Evolutionary conservation across 2,888 invertebrate genomes (phyloP).

Genomic region (Phymatocera aterrima): DNA sequence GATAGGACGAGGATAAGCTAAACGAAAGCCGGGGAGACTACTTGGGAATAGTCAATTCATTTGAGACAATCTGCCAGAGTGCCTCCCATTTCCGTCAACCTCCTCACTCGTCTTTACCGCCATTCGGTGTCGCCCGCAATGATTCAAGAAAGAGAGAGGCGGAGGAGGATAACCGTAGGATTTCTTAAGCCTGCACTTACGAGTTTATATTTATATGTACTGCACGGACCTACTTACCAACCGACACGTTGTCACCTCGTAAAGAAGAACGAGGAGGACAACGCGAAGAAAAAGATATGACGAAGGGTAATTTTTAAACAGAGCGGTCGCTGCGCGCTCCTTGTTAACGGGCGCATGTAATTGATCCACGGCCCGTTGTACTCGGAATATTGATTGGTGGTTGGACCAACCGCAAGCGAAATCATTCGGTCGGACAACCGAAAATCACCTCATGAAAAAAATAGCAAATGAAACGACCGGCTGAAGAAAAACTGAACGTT

Average conservation of each 20-base stretch:
- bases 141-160: constrained; percentile 16
- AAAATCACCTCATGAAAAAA: too few species aligned
- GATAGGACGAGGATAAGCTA: constrained; percentile 34
- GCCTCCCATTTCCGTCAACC: constrained; percentile 41
- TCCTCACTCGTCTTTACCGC: constrained; percentile 33
- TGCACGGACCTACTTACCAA: background rate
- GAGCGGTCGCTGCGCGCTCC: too few species aligned
- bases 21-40: constrained; percentile 37
- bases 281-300: too few species aligned
- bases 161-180: background rate
- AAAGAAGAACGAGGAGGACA: background rate
- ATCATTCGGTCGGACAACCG: too few species aligned
- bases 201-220: background rate
- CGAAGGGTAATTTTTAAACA: too few species aligned
- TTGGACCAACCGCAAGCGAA: too few species aligned
- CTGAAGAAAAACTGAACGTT: too few species aligned
- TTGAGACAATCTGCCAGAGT: constrained; percentile 44
- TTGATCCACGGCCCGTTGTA: too few species aligned
- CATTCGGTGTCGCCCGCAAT: constrained; percentile 39
- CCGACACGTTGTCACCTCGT: constrained; percentile 12
- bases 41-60: constrained; percentile 43
- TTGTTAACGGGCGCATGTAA: too few species aligned
- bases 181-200: background rate
- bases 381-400: too few species aligned
- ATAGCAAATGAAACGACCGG: too few species aligned